Base-by-base conservation (phyloP, 2,797 vertebrate genomes). In the Vireo griseus region DNA sequence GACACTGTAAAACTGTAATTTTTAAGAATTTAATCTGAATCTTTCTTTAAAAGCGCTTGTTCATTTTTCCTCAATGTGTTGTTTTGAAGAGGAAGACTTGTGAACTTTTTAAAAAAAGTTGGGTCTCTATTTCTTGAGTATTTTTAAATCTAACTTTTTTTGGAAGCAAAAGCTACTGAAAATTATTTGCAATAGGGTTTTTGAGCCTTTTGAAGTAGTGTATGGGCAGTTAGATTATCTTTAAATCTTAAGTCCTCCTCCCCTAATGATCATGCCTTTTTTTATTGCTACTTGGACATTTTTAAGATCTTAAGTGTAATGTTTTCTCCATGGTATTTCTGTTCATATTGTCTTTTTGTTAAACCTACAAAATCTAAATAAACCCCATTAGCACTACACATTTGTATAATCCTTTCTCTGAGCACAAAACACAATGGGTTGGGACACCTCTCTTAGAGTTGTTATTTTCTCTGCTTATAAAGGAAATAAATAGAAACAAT, bases 11-110 rank as follows among this genome's bases (percentile, higher is more conserved):
- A 95, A 86, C 76, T 92, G 63, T 80, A 66, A 93, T 92, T 96
- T 88, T 88, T 73, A 88, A 85, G 28, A 87, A 95, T 94, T 88
- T 92, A 86, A 90, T 92, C 88, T 86, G 61, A 94, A 24, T 78
- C 68, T 86, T 81, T 78, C 55, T 94, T 92, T 58, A 84, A 58
- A 94, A 93, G 51, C 42, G 50, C 47, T 78, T 72, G 21, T 59
- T 92, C 31, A 12, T 78, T 95, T 90, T 90, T 81, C 28, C 51
- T 48, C 84, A 68, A 81, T 80, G 11, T 80, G 51, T 90, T 88
- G 61, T 83, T 95, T 94, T 81, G 59, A 86, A 93, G 82, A 65
- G 57, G 55, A 90, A 77, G 55, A 72, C 84, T 86, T 86, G 55
- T 72, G 73, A 61, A 65, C 6, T 24, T 42, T 76, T 26, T 31